Evolutionary conservation across 2,888 invertebrate genomes (phyloP).

Genomic region (Drosophila ochracea): DNA sequence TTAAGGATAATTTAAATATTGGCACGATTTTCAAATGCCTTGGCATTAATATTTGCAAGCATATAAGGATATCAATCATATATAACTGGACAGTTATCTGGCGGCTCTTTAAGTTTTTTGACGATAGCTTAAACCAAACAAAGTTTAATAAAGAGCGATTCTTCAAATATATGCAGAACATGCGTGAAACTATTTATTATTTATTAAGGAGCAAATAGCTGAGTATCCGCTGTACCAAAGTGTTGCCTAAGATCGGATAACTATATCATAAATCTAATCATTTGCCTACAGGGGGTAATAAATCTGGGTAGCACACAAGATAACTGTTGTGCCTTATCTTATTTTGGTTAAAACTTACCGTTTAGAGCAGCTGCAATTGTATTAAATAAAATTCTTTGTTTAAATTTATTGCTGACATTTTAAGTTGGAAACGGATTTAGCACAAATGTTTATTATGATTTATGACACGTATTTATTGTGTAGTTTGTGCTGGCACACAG

Average conservation of each 20-base stretch:
- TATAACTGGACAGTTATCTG: neutral
- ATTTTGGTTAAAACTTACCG: slow-evolving; percentile 46
- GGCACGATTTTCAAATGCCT: too few relatives aligned
- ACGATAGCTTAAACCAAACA: neutral
- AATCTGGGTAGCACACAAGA: neutral
- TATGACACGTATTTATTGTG: slow-evolving; percentile 46
- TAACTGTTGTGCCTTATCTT: neutral
- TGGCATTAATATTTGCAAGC: neutral
- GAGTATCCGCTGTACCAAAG: neutral
- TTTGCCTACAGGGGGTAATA: neutral
- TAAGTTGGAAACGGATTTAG: slow-evolving; percentile 46
- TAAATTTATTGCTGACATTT: slow-evolving; percentile 61
- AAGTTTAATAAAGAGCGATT: neutral
- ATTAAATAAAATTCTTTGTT: slow-evolving; percentile 51
- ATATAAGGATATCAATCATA: neutral
- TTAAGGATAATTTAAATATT: neutral
- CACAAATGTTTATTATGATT: slow-evolving; percentile 52
- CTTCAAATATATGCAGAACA: neutral
- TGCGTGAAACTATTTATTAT: neutral
- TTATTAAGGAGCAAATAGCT: neutral
- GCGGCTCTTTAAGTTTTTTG: neutral
- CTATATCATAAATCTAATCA: neutral
- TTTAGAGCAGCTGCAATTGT: slow-evolving; percentile 58
- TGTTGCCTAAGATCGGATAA: neutral
- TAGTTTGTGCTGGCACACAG: slow-evolving; percentile 24